Evolutionary conservation across 2,888 invertebrate species (phyloP).

Genomic region (Aspidiotus destructor): DNA sequence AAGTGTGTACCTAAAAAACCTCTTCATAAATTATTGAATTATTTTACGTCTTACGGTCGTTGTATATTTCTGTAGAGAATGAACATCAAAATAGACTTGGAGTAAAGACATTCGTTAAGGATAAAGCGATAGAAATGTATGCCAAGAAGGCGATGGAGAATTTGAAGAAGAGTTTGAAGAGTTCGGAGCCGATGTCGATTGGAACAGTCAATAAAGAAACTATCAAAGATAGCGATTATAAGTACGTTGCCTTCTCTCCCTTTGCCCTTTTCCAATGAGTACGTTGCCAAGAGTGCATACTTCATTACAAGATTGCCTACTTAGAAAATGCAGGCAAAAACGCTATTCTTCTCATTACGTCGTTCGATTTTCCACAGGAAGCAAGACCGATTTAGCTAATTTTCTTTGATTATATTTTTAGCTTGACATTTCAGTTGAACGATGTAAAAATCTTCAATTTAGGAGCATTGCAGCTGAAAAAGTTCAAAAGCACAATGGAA

Average conservation of each 20-base stretch:
- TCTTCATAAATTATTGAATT: too few relatives aligned
- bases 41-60: too few relatives aligned
- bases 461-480: slow-evolving; percentile 16
- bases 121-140: slow-evolving; percentile 27
- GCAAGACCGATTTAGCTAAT: not conserved
- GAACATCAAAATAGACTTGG: slow-evolving; percentile 21
- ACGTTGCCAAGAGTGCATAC: not conserved
- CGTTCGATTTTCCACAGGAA: not conserved
- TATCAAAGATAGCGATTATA: slow-evolving; percentile 11
- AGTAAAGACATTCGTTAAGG: slow-evolving; percentile 22
- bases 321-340: too few relatives aligned
- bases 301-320: too few relatives aligned
- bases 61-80: not conserved
- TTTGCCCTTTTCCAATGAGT: not conserved
- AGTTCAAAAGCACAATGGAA: slow-evolving; percentile 25
- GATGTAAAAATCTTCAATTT: slow-evolving; percentile 22
- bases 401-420: not conserved
- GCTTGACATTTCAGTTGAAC: slow-evolving; percentile 15
- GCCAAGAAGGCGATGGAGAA: slow-evolving; percentile 18
- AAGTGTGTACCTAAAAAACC: too few relatives aligned
- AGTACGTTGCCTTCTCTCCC: not conserved
- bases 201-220: slow-evolving; percentile 20
- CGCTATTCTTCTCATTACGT: not conserved
- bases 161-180: slow-evolving; percentile 15
- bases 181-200: slow-evolving; percentile 11